Conservation (phyloP, 64 coral and sea anemone genomes). For the Montipora sp. region DNA sequence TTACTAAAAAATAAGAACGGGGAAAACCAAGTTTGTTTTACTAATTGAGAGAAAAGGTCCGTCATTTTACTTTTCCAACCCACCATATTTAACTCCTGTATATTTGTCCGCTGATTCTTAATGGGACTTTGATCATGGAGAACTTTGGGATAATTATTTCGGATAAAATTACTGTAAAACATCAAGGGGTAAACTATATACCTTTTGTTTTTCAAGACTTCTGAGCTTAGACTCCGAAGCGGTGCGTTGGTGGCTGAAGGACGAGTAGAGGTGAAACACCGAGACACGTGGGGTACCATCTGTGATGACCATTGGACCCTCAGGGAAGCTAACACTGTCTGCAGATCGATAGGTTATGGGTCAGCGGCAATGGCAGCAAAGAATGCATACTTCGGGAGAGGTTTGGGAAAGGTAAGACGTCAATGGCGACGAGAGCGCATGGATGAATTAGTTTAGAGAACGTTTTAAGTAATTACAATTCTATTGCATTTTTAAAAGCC, state of each 20-base stretch:
- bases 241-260: conserved; percentile 73
- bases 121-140: too few relatives aligned
- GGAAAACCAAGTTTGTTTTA: too few relatives aligned
- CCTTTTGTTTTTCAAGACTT: background rate
- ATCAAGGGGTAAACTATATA: too few relatives aligned
- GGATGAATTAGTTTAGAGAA: background rate
- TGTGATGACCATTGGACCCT: conserved; percentile 74
- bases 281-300: conserved; percentile 56
- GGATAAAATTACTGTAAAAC: too few relatives aligned
- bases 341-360: conserved; percentile 65
- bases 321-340: conserved; percentile 65
- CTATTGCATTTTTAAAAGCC: too few relatives aligned
- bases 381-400: conserved; percentile 59
- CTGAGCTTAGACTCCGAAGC: conserved; percentile 69
- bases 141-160: too few relatives aligned
- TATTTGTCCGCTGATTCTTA: too few relatives aligned
- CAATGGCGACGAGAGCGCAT: background rate
- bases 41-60: too few relatives aligned
- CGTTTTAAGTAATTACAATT: background rate
- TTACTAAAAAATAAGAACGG: too few relatives aligned
- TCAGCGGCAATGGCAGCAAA: conserved; percentile 57
- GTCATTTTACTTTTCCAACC: too few relatives aligned
- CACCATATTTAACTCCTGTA: too few relatives aligned
- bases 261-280: conserved; percentile 56
- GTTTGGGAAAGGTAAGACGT: conserved; percentile 24